Evolutionary conservation across 2,113 vertebrate genomes (phyloP).

Genomic region (Leptosomus discolor): DNA sequence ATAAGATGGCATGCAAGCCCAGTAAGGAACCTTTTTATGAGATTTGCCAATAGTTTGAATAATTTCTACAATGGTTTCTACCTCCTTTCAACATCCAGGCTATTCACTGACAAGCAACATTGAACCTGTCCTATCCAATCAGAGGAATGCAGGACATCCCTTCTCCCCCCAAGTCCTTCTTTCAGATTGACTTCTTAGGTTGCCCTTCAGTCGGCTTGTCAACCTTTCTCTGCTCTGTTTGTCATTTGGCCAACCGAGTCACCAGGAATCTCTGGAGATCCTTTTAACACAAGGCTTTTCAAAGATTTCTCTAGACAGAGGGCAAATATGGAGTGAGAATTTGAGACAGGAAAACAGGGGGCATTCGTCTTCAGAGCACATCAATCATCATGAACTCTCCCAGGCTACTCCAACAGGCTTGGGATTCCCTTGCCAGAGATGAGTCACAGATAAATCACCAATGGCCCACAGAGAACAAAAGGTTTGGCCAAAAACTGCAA

Average conservation of each 20-base stretch:
- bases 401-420: conserved; percentile 12
- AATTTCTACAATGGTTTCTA: neutral
- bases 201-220: neutral
- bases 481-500: conserved; percentile 16
- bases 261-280: neutral
- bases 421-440: conserved; percentile 49
- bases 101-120: neutral
- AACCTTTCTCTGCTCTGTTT: neutral
- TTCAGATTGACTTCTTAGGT: neutral
- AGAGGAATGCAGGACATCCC: neutral
- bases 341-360: neutral
- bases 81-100: neutral
- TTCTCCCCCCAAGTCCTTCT: neutral
- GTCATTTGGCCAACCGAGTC: conserved; percentile 8
- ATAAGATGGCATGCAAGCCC: neutral
- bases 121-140: neutral
- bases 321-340: neutral
- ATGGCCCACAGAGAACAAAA: conserved; percentile 11
- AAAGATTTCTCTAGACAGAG: neutral
- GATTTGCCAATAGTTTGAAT: neutral
- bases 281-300: neutral
- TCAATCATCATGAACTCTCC: conserved; percentile 20
- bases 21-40: neutral
- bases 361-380: conserved; percentile 1
- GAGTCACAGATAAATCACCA: conserved; percentile 35